phyloP scores from a whole-genome alignment of 2,888 invertebrate species.

The Euspilapteryx auroguttella region DNA sequence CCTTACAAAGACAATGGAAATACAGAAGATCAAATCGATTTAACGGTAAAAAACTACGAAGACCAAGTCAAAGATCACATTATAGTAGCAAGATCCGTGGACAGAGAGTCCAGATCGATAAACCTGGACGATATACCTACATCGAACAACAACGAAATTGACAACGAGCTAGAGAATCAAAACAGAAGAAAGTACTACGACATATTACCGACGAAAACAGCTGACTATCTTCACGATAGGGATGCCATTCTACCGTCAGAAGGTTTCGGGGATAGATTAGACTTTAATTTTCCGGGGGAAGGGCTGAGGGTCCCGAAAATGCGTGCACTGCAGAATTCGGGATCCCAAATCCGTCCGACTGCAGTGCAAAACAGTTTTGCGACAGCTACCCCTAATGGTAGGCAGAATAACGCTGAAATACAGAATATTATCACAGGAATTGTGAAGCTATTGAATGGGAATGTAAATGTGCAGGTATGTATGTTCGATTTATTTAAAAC shows the following conservation, averaged over 20 bases:
- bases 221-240: conserved; percentile 23
- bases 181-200: conserved; percentile 50
- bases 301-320: conserved; percentile 73
- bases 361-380: conserved; percentile 58
- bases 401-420: conserved; percentile 65
- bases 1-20: conserved; percentile 18
- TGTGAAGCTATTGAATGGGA: conserved; percentile 84
- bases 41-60: conserved; percentile 12
- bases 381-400: conserved; percentile 43
- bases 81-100: conserved; percentile 57
- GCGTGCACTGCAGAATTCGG: conserved; percentile 65
- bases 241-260: conserved; percentile 35
- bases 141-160: conserved; percentile 61
- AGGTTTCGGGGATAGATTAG: conserved; percentile 41
- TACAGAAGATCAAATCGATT: conserved; percentile 11
- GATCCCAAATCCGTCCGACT: conserved; percentile 65
- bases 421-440: conserved; percentile 90
- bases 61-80: conserved; percentile 26
- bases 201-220: conserved; percentile 61
- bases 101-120: conserved; percentile 55
- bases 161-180: conserved; percentile 57
- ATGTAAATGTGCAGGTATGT: conserved; percentile 86
- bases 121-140: conserved; percentile 52
- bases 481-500: too few relatives aligned
- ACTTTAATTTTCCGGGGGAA: conserved; percentile 71